Evolutionary conservation across 2,113 vertebrate genomes (phyloP).

Genomic region (Corydoras maculifer): DNA sequence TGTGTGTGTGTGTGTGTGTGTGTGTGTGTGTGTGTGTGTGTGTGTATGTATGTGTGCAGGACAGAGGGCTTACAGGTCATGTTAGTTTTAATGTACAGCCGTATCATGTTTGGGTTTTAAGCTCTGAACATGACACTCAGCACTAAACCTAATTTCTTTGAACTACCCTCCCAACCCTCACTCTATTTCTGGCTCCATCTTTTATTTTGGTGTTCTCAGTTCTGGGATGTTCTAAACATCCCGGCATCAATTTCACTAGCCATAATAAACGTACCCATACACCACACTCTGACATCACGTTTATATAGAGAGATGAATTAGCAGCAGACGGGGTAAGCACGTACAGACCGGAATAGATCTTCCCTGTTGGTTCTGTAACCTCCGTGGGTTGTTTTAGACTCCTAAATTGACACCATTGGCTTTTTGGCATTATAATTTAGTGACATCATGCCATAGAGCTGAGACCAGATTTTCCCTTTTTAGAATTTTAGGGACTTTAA

Average conservation of each 20-base stretch:
- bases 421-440: slow-evolving; percentile 4
- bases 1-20: not conserved
- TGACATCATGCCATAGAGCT: slow-evolving; percentile 10
- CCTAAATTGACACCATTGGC: not conserved
- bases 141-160: not conserved
- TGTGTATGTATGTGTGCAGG: too few relatives aligned
- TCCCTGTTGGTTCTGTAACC: slow-evolving; percentile 4
- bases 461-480: not conserved
- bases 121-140: not conserved
- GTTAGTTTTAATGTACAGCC: too few relatives aligned
- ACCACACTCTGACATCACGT: not conserved
- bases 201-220: not conserved
- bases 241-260: not conserved
- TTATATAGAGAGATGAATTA: slow-evolving; percentile 13
- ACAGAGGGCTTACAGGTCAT: too few relatives aligned
- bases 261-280: not conserved
- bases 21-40: too few relatives aligned
- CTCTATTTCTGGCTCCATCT: not conserved
- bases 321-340: not conserved
- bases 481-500: not conserved
- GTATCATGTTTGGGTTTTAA: not conserved
- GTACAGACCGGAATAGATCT: not conserved
- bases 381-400: not conserved
- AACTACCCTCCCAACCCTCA: not conserved
- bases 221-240: not conserved